These are phyloP conservation scores for Spongilla lacustris DNA, from an alignment of 37 sponge, comb jelly and placozoan genomes.

Conservation along the genomic window DNA sequence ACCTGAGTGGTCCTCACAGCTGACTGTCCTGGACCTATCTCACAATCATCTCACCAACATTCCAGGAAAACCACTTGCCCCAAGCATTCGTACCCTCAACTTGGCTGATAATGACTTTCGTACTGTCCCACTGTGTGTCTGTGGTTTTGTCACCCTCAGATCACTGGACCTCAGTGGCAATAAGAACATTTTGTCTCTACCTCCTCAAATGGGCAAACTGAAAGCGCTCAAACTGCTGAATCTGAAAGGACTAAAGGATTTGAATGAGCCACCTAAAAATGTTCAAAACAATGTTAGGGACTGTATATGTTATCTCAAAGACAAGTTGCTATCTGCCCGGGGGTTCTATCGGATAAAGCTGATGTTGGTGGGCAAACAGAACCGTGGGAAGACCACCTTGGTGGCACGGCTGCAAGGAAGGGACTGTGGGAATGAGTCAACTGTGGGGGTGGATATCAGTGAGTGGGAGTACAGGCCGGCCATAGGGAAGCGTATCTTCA, in stretches of 20 bases:
- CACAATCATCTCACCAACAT: conserved; percentile 74
- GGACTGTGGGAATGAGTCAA: conserved; percentile 79
- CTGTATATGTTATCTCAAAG: conserved; percentile 80
- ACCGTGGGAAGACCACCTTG: conserved; percentile 89
- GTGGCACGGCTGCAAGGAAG: conserved; percentile 82
- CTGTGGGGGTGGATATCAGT: conserved; percentile 91
- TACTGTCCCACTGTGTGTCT: conserved; percentile 77
- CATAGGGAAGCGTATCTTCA: conserved; percentile 48
- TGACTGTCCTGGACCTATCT: conserved; percentile 78
- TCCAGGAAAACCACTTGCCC: conserved; percentile 59
- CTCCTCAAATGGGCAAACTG: conserved; percentile 83
- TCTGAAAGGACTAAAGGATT: conserved; percentile 67
- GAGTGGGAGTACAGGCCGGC: conserved; percentile 73
- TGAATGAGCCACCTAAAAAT: conserved; percentile 80
- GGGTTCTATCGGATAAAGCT: conserved; percentile 93
- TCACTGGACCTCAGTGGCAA: conserved; percentile 72
- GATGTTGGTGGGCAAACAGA: conserved; percentile 88
- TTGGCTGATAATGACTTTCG: conserved; percentile 79
- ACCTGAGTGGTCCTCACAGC: conserved; percentile 74
- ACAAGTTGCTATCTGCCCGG: conserved; percentile 70
- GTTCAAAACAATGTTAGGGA: conserved; percentile 45
- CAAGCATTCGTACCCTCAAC: conserved; percentile 74
- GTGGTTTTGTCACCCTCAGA: conserved; percentile 71
- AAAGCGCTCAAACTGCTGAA: conserved; percentile 43
- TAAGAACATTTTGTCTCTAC: conserved; percentile 69